phyloP scores from a whole-genome alignment of 1,140 invertebrate genomes.

The Colletes latitarsis region DNA sequence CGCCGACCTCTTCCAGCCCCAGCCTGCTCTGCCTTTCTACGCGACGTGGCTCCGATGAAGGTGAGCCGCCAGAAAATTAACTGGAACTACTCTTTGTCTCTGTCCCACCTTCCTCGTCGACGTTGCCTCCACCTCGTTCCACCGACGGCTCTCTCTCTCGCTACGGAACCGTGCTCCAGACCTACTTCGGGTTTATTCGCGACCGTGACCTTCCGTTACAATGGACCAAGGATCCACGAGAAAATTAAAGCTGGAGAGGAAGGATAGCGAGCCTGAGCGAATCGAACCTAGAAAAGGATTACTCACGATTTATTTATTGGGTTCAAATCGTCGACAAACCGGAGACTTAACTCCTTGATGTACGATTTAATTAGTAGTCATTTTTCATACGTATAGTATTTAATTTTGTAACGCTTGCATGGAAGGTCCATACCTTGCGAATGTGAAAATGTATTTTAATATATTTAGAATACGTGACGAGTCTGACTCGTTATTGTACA shows the following conservation, averaged over 20 bases:
- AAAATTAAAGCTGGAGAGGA: constrained; percentile 2
- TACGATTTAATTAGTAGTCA: too few species aligned
- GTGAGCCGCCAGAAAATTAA: constrained; percentile 62
- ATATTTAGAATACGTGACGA: too few species aligned
- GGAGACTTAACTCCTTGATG: too few species aligned
- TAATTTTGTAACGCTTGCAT: too few species aligned
- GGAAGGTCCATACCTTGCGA: too few species aligned
- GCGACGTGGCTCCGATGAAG: constrained; percentile 47
- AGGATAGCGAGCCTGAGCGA: neutral
- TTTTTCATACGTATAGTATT: too few species aligned
- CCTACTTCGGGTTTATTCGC: constrained; percentile 59
- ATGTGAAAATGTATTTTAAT: too few species aligned
- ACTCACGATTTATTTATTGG: too few species aligned
- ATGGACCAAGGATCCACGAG: neutral
- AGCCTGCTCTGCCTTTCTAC: constrained; percentile 24
- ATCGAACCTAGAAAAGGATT: too few species aligned
- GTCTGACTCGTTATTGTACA: too few species aligned
- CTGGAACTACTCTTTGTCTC: constrained; percentile 50
- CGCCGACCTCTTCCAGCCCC: constrained; percentile 1
- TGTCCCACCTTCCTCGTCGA: neutral
- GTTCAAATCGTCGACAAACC: too few species aligned
- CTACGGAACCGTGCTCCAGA: constrained; percentile 31
- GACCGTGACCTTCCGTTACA: constrained; percentile 57
- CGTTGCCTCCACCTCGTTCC: neutral
- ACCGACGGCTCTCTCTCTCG: too few species aligned